phyloP scores from a whole-genome alignment of 2,888 invertebrate species.

The Orthosia gothica region DNA sequence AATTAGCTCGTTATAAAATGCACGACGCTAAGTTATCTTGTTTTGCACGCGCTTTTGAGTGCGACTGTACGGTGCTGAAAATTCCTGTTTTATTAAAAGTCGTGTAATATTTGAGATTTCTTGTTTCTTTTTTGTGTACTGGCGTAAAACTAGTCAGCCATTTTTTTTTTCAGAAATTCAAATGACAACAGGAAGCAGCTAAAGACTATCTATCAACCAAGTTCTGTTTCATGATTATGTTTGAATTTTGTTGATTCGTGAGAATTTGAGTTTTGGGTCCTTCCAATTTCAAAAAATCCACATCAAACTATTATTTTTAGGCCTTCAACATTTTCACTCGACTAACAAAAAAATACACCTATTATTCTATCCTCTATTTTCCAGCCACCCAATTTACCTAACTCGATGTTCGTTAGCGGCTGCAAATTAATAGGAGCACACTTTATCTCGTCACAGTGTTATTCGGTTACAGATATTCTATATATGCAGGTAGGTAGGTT shows the following conservation, averaged over 20 bases:
- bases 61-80: constrained; percentile 54
- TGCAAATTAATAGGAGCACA: constrained; percentile 52
- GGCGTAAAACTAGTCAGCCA: not conserved
- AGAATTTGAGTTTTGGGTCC: too few species aligned
- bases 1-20: constrained; percentile 90
- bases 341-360: not conserved
- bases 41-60: constrained; percentile 59
- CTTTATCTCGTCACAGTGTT: constrained; percentile 57
- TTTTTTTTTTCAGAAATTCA: not conserved
- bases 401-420: constrained; percentile 44
- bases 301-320: not conserved
- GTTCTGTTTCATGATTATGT: too few species aligned
- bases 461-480: constrained; percentile 61
- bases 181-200: too few species aligned
- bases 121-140: not conserved
- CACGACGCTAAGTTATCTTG: constrained; percentile 79
- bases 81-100: constrained; percentile 1
- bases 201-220: too few species aligned
- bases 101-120: not conserved
- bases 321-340: not conserved
- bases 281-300: not conserved
- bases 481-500: constrained; percentile 63
- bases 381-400: constrained; percentile 29
- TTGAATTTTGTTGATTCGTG: too few species aligned
- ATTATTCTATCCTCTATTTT: constrained; percentile 24